Evolutionary conservation across 1,140 invertebrate genomes (phyloP).

Genomic region (Mizuhopecten yessoensis): DNA sequence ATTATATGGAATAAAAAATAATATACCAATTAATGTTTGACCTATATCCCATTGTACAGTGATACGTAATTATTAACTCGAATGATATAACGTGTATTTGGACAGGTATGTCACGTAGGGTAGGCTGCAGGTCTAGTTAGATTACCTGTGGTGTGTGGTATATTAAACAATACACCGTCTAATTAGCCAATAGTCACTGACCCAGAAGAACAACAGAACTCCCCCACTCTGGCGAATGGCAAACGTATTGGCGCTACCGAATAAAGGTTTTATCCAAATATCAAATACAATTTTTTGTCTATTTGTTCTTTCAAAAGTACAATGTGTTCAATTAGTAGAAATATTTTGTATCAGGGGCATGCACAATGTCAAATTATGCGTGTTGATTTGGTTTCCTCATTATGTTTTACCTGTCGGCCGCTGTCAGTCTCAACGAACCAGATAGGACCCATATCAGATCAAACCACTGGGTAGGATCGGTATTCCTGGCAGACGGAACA

Average conservation of each 20-base stretch:
- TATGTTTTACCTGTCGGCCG: conserved; percentile 1
- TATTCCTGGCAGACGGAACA: neutral
- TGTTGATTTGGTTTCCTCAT: neutral
- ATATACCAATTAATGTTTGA: neutral
- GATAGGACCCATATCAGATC: neutral
- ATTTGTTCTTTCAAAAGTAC: neutral
- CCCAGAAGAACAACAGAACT: neutral
- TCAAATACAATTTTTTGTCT: conserved; percentile 25
- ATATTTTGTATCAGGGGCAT: conserved; percentile 30
- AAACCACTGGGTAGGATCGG: neutral
- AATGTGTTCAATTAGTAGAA: conserved; percentile 39
- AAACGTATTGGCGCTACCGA: neutral
- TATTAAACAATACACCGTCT: neutral
- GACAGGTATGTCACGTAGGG: neutral
- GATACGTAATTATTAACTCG: neutral
- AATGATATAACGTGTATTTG: neutral
- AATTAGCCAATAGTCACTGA: neutral
- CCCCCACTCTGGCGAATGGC: neutral
- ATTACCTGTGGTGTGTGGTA: neutral
- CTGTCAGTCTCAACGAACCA: neutral
- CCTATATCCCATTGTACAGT: neutral
- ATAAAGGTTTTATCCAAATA: neutral
- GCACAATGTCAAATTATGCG: conserved; percentile 31
- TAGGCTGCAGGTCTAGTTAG: neutral
- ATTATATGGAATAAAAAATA: neutral